Evolutionary conservation across 2,888 invertebrate species (phyloP), one percentile per base, ranked within the genome.

Genomic region (Byasa hedistus): DNA sequence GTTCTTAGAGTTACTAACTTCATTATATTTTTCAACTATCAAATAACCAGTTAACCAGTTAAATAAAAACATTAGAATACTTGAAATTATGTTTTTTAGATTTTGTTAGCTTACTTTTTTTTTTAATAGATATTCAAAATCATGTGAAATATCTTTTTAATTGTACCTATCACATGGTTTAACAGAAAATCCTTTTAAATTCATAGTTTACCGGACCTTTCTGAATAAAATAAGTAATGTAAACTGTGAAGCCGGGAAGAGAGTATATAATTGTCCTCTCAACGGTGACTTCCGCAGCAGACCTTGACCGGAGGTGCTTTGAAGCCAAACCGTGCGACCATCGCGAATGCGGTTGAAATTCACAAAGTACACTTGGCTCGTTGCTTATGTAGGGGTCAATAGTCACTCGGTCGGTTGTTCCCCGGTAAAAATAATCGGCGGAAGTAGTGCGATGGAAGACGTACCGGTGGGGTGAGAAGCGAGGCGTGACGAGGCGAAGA

Each of bases 391-490:
- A 58, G 71, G 71, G 75, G 75, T 82, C 80, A 84, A 75, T 84
- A 85, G 85, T 84, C 87, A 86, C 75, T 72, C 79, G 79, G 85
- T 84, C 80, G 81, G 85, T 83, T 78, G 76, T 81, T 71, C 73
- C 44, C 58, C 56, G 70, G 66, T 70, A 75, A 76, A 79, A 79
- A 87, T 87, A 87, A 86, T 85, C 76, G 83, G 72, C 85, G 88
- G 87, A 88, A 86, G 79, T 70, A 70, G 70, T 71, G 68, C 78
- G 79, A 80, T 82, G 79, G 72, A 76, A 81, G 77, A 73, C 73
- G 75, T 63, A 69, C 74, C 80, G 79, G 80, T 79, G 80, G 89
- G 90, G 90, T 88, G 90, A 75, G 69, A 77, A 86, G 73, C 86
- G 81, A 80, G 85, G 84, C 89, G 77, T 85, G 77, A 74, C 86